phyloP scores from a whole-genome alignment of 2,888 invertebrate genomes.

The Erannis defoliaria region DNA sequence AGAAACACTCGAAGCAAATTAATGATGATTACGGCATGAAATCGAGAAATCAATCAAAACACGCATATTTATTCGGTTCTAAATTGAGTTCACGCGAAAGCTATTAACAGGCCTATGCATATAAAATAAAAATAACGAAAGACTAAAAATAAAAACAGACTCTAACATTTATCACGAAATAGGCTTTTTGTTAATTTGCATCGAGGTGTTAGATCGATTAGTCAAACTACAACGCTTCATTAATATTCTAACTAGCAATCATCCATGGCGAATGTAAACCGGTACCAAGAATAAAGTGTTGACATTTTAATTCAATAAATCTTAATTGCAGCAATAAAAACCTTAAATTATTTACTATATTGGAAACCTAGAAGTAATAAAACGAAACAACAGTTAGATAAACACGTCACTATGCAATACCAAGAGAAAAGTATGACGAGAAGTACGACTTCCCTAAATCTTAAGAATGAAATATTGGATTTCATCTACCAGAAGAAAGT shows the following conservation, averaged over 20 bases:
- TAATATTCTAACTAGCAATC: conserved; percentile 3
- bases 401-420: background rate
- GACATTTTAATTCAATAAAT: conserved; percentile 31
- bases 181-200: background rate
- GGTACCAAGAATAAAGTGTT: conserved; percentile 12
- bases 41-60: conserved; percentile 27
- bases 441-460: background rate
- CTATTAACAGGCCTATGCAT: conserved; percentile 4
- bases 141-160: background rate
- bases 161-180: background rate
- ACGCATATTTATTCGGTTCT: conserved; percentile 19
- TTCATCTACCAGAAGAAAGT: conserved; percentile 1
- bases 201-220: conserved; percentile 17
- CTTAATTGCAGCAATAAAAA: conserved; percentile 16
- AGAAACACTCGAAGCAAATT: conserved; percentile 20
- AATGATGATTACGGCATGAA: conserved; percentile 22
- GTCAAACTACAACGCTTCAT: conserved; percentile 15
- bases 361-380: conserved; percentile 11
- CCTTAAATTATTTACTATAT: conserved; percentile 4
- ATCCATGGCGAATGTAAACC: conserved; percentile 22
- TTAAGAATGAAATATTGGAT: background rate
- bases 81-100: conserved; percentile 24
- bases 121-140: background rate
- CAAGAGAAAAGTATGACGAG: background rate
- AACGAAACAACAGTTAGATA: conserved; percentile 5